A percentile compares a stretch with the other conserved stretches of the same genome.
Evolutionary conservation across 2,888 invertebrate genomes (phyloP).

Genomic region (Cryptocephalus primarius): DNA sequence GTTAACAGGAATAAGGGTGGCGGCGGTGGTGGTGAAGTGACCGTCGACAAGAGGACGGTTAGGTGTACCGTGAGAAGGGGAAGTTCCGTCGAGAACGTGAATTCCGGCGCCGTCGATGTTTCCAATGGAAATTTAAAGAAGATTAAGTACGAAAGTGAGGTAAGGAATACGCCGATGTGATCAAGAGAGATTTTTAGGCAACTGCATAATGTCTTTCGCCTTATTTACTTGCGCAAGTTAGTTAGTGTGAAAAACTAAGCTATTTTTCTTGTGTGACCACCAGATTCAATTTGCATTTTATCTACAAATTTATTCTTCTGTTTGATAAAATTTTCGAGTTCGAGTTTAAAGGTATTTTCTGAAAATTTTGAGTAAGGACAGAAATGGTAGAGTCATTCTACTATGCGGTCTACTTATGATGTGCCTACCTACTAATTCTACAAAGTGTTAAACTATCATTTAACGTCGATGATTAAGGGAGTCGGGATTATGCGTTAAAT

Average conservation of each 20-base stretch:
- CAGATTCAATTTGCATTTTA: too few relatives aligned
- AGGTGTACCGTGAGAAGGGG: constrained; percentile 24
- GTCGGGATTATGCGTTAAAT: too few relatives aligned
- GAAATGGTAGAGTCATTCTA: too few relatives aligned
- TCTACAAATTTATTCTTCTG: too few relatives aligned
- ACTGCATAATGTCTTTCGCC: background rate
- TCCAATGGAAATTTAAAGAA: constrained; percentile 30
- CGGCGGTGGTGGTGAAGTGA: constrained; percentile 14
- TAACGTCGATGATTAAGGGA: too few relatives aligned
- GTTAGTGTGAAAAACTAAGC: background rate
- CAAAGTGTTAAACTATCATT: too few relatives aligned
- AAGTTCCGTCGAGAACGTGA: constrained; percentile 33
- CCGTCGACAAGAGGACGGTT: constrained; percentile 9
- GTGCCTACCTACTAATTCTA: too few relatives aligned
- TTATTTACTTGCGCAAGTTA: background rate
- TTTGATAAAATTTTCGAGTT: too few relatives aligned
- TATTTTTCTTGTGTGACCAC: too few relatives aligned
- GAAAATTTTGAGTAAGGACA: too few relatives aligned
- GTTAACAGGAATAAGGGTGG: constrained; percentile 11
- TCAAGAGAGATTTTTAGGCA: background rate
- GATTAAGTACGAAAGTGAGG: constrained; percentile 34
- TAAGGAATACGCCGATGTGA: constrained; percentile 12
- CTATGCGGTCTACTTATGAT: too few relatives aligned
- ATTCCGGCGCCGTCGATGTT: constrained; percentile 24
- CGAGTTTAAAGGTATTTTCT: too few relatives aligned